Evolutionary conservation across 2,797 vertebrate genomes (phyloP), one percentile per base, ranked within the genome.

Genomic region (Delichon dasypus): DNA sequence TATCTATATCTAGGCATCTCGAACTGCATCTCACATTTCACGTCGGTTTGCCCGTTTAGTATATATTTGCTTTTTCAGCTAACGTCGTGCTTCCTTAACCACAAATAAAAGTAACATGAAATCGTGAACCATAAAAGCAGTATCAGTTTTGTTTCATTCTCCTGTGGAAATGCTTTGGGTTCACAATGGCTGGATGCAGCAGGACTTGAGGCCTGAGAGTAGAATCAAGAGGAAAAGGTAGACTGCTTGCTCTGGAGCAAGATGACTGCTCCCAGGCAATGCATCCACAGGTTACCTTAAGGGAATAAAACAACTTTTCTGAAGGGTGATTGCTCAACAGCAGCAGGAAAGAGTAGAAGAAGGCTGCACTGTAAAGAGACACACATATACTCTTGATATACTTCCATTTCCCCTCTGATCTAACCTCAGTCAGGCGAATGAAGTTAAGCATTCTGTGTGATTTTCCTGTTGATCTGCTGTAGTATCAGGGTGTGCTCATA

Each of bases 301-400:
- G 53, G 25, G 74, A 73, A 77, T 45, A 60, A 87, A 84, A 20
- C 12, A 27, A 36, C 18, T 54, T 88, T 72, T 20, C n/a, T 89
- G 30, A 14, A 44, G 30, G 20, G 9, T 50, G 38, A 6, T 57
- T 62, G 26, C 45, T 82, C n/a, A 67, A 30, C 23, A 64, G 54
- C 32, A 64, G 16, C 8, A 65, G 19, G 9, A 48, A 64, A 32
- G 7, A 54, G 18, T 17, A 73, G 45, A 44, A 76, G 48, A 62
- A 76, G 22, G 4, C 23, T 92, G 30, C 22, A 5, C 36, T 23
- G n/a, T 19, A 29, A 64, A 71, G 51, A 36, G 26, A 19, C 25
- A 34, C 14, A 7, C 2, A 61, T 38, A 10, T 40, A 13, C 21
- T 91, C 38, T 30, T 0, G 0, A 42, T 75, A 23, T 32, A 9